Base-by-base conservation (phyloP, 1,140 invertebrate species). In the Amyelois transitella region DNA sequence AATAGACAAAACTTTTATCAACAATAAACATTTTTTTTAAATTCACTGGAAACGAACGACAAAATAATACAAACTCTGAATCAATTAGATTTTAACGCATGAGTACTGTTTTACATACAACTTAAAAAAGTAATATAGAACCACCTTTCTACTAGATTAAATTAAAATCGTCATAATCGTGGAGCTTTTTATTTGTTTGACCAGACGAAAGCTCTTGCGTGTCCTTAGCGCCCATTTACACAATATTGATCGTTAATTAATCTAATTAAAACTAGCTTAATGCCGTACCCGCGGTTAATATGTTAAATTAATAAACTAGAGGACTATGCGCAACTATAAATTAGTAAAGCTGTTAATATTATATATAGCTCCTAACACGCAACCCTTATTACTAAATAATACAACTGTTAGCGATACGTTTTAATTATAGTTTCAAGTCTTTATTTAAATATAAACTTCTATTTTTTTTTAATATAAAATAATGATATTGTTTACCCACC, bases 201-300 rank as follows among this genome's bases (percentile, higher is more conserved):
- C n/a, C n/a, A n/a, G 22, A 5, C 22, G 22, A 24, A 3, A 14
- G n/a, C n/a, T 38, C 32, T 38, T 38, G 32, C 32, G 32, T 38
- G 12, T 38, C 2, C 1, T 6, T 1, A 4, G 1, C 25, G 25
- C n/a, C 32, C 12, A 14, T 38, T 8, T 38, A 8, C 6, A 1
- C 10, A 19, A 32, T 18, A 32, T 18, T 24, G 2, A 20, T 57
- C 56, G 70, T 75, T 81, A 81, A 85, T 85, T 82, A 81, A 69
- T 82, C 71, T 82, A 81, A 85, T 77, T 75, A 71, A 79, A 74
- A 81, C 32, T 6, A 38, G 8, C 32, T 38, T 67, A 55, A 59
- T 71, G 52, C 53, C n/a, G n/a, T 14, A 38, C n/a, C 32, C 25
- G 25, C 25, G 17, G 44, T 58, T 14, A 14, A 38, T 12, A 10